These are phyloP conservation scores for Frankliniella fusca DNA, from an alignment of 2,888 invertebrate species.

Conservation along the genomic window DNA sequence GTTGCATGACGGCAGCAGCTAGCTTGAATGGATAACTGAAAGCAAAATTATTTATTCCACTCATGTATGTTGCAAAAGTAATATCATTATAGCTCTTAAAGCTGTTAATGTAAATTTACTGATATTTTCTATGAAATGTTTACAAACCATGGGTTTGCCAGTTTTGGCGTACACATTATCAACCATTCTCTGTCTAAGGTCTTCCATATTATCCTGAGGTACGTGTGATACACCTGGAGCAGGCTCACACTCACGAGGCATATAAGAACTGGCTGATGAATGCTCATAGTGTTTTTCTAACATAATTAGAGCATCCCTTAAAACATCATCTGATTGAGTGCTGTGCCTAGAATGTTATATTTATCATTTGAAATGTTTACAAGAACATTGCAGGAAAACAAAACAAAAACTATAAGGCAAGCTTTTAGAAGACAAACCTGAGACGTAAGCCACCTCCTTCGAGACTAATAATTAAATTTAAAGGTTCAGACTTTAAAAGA, in stretches of 20 bases:
- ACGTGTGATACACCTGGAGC: not conserved
- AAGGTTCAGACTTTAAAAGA: constrained; percentile 47
- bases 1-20: constrained; percentile 41
- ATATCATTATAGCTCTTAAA: not conserved
- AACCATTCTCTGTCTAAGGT: constrained; percentile 3
- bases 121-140: not conserved
- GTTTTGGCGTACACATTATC: not conserved
- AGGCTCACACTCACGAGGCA: constrained; percentile 21
- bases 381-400: not conserved
- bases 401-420: not conserved
- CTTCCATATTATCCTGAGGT: not conserved
- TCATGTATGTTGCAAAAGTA: too few species aligned
- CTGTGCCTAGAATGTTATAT: not conserved
- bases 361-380: not conserved
- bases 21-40: constrained; percentile 39
- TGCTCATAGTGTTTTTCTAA: constrained; percentile 23
- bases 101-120: not conserved
- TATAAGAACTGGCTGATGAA: constrained; percentile 4
- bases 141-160: not conserved
- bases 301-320: constrained; percentile 29
- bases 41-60: not conserved
- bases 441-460: constrained; percentile 41
- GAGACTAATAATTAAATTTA: constrained; percentile 41
- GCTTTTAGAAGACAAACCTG: constrained; percentile 36
- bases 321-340: constrained; percentile 1